Evolutionary conservation across 2,113 vertebrate species (phyloP), one percentile per base, ranked within the genome.

Genomic region (Podarcis muralis): DNA sequence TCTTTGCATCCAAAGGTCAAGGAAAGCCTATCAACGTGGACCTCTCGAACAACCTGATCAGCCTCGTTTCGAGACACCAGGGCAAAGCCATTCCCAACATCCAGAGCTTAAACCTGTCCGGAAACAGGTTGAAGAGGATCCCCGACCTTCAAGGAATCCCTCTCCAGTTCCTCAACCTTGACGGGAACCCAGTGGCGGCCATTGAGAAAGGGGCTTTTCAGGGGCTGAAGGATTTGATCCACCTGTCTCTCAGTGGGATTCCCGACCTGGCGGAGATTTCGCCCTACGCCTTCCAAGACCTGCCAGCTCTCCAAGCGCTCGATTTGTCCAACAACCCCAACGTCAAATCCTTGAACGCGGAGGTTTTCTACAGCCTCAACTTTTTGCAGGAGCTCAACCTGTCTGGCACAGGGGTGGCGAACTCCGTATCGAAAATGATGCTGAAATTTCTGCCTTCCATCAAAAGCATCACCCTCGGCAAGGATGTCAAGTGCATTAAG

Each of bases 321-420:
- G 98, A 99, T 95, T 96, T 99, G 22, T 99, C 98, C 1, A 97
- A 95, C 93, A 99, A 98, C 91, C 96, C 94, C 2, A 93, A 95
- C 20, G 94, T 99, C 27, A 96, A 95, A 77, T 96, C 93, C 15
- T 90, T 98, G 53, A 95, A 91, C 57, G 94, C 97, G 0, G 97
- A 97, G 12, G 96, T 98, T 4, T 98, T 99, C 84, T 97, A 93
- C 0, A 98, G 98, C 83, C 95, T 99, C 65, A 95, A 91, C 59
- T 97, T 98, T 20, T 93, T 99, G 76, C 99, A 98, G 76, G 99
- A 99, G 91, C 97, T 99, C 88, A 98, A 98, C 89, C 95, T 99
- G 90, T 98, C 98, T 0, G 97, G 97, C 88, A 98, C 98, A 0
- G 96, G 96, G 0, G 75, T 98, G 86, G 90, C 88, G 0, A 89